Evolutionary conservation across 2,888 invertebrate genomes (phyloP).

Genomic region (Plemyria rubiginata): DNA sequence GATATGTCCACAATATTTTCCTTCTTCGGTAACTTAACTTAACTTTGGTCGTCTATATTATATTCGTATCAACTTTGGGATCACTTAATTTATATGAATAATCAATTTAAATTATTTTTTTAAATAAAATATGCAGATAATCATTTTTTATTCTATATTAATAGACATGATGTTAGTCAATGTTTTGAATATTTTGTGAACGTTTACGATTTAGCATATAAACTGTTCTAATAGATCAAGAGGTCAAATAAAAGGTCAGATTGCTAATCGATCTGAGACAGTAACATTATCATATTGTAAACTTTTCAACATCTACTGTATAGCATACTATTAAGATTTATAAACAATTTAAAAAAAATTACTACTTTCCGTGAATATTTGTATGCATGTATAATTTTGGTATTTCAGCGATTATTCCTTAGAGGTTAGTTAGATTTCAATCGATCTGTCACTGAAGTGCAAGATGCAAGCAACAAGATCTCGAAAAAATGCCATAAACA

Average conservation of each 20-base stretch:
- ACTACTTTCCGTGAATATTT: too few species aligned
- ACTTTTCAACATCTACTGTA: background rate
- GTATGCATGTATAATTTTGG: too few species aligned
- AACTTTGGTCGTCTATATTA: too few species aligned
- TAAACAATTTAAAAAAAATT: too few species aligned
- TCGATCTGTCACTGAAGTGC: too few species aligned
- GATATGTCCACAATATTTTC: background rate
- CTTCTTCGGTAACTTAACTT: too few species aligned
- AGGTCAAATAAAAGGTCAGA: conserved; percentile 16
- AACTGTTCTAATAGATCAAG: conserved; percentile 23
- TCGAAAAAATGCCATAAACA: too few species aligned
- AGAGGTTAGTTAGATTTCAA: too few species aligned
- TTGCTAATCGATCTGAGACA: background rate
- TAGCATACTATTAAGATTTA: background rate
- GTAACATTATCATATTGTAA: background rate
- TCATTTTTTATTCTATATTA: background rate
- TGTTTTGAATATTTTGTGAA: conserved; percentile 13
- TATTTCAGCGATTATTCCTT: too few species aligned
- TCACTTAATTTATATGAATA: background rate
- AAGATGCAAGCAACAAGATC: too few species aligned
- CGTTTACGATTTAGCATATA: conserved; percentile 6
- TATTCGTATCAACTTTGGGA: too few species aligned
- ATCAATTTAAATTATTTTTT: background rate
- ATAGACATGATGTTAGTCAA: conserved; percentile 12
- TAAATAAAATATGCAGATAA: background rate